Conservation (phyloP, 1,140 invertebrate species). For the Drosophila bifasciata region DNA sequence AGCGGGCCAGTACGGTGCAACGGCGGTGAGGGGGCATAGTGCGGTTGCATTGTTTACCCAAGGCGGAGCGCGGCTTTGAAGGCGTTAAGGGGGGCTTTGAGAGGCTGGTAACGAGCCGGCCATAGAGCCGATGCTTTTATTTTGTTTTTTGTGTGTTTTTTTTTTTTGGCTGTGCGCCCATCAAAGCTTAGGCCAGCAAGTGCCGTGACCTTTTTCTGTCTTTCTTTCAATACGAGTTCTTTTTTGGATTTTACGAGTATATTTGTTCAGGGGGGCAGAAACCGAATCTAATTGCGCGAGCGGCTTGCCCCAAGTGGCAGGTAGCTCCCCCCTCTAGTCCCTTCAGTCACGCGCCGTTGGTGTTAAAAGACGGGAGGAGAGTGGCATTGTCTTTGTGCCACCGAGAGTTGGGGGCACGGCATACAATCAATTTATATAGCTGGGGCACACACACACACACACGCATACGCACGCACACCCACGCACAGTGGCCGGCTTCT, state of each 20-base stretch:
- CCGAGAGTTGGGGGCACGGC: not conserved
- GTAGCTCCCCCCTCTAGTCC: not conserved
- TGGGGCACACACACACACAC: conserved; percentile 21
- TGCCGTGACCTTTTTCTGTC: conserved; percentile 77
- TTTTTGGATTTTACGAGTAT: conserved; percentile 18
- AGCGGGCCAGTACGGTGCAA: not conserved
- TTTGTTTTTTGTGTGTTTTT: too few species aligned
- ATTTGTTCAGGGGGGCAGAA: conserved; percentile 42
- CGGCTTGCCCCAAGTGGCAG: conserved; percentile 31
- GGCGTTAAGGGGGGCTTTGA: not conserved
- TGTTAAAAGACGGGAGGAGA: conserved; percentile 45
- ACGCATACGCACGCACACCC: conserved; percentile 29
- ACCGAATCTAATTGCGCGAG: conserved; percentile 69
- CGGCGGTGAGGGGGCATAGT: conserved; percentile 6
- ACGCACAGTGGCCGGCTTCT: conserved; percentile 11
- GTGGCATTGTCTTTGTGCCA: conserved; percentile 47
- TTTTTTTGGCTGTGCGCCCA: conserved; percentile 52
- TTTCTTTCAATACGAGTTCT: conserved; percentile 59
- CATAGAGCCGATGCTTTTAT: not conserved
- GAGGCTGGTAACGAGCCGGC: not conserved
- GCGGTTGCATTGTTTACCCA: conserved; percentile 49
- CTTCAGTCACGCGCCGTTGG: conserved; percentile 50
- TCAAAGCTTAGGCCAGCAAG: conserved; percentile 70
- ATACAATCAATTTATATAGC: conserved; percentile 54
- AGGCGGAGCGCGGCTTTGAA: conserved; percentile 63